Base-by-base conservation (phyloP, 2,888 invertebrate species). In the Sinelater perroti region DNA sequence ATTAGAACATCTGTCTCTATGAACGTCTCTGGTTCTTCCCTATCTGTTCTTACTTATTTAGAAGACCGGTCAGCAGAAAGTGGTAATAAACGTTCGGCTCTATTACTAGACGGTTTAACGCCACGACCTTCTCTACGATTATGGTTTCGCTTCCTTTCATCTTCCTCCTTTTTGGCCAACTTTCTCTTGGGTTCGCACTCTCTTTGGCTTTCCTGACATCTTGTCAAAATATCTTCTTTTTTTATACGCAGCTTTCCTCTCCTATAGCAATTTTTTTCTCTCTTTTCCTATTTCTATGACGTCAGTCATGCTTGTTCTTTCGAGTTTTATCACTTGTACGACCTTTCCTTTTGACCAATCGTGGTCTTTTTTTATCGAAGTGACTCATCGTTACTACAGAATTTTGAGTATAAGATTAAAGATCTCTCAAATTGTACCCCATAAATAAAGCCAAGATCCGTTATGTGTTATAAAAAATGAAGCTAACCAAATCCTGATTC, bases 211-310 rank as follows among this genome's bases (percentile, higher is more conserved):
- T 83, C 82, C 51, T 90, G 85, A 47, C 88, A 88, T 61, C 90
- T 81, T 5, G 87, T 87, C 50, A 84, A 73, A 0, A 84, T 83
- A 63, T 91, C 91, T 63, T 84, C 83, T 1, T 65, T 85, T 85
- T 62, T 85, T 83, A 1, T 85, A 73, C 0, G 83, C 84, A 1
- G 83, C 83, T 69, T 84, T 84, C 6, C 83, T 67, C 60, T 83
- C 83, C 83, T 8, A 83, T 69, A 16, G 82, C 80, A 3, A 80
- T 71, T 1, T 82, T 68, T 44, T 83, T 66, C 65, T 79, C 77
- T 38, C n/a, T n/a, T n/a, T n/a, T n/a, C 28, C 88, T 80, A 2
- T 86, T 85, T 42, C 88, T 80, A 55, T 88, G 88, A 62, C 87
- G 80, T 70, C 84, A 78, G 65, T 85, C 84, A 71, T 83, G 81